Conservation (phyloP, 2,888 invertebrate species). For the Tenthredo scrophulariae region DNA sequence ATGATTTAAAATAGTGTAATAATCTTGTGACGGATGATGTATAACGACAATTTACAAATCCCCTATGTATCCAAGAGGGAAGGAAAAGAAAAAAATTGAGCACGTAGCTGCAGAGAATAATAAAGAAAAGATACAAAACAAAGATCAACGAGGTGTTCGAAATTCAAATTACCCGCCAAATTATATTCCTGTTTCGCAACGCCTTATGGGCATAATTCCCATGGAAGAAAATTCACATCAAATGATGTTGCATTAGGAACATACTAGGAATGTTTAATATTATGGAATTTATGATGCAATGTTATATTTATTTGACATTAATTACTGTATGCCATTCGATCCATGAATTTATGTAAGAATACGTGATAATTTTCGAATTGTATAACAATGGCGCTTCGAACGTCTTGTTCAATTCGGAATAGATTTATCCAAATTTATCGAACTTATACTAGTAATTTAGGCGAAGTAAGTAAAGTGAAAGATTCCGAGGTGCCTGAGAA, state of each 20-base stretch:
- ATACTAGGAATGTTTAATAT: not conserved
- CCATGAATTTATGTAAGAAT: not conserved
- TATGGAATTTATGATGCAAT: not conserved
- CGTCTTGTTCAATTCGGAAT: constrained; percentile 17
- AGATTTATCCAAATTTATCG: constrained; percentile 13
- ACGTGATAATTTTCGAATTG: not conserved
- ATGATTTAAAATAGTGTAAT: constrained; percentile 11
- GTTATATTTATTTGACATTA: not conserved
- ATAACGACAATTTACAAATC: constrained; percentile 9
- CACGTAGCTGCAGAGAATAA: not conserved
- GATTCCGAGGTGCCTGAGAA: constrained; percentile 65
- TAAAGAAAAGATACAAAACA: not conserved
- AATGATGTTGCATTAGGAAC: not conserved
- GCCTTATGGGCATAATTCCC: not conserved
- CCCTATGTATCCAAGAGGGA: constrained; percentile 19
- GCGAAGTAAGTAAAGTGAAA: constrained; percentile 56
- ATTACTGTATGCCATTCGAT: not conserved
- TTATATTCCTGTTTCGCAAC: not conserved
- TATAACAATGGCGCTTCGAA: constrained; percentile 37
- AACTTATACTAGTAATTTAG: constrained; percentile 11
- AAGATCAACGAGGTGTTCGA: not conserved
- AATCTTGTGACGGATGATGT: not conserved
- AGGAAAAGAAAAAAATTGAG: constrained; percentile 26
- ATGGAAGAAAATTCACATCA: not conserved
- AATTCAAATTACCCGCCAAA: constrained; percentile 13